Conservation (phyloP, 2,888 invertebrate species). For the Esperia sulphurella region DNA sequence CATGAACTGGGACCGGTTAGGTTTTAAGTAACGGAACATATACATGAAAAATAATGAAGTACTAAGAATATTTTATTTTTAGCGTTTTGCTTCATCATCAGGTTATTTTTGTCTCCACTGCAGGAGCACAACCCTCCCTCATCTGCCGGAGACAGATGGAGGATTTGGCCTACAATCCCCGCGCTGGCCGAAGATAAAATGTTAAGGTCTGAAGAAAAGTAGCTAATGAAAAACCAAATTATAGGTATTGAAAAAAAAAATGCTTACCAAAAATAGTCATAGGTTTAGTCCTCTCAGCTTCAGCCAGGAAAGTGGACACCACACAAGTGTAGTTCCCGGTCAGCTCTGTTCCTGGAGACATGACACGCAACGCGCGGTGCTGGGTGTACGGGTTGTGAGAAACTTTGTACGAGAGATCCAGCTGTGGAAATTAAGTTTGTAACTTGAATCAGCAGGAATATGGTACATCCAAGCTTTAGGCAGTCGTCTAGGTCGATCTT, state of each 20-base stretch:
- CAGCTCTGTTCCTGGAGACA: slow-evolving; percentile 83
- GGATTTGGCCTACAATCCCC: no score
- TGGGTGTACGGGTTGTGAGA: slow-evolving; percentile 83
- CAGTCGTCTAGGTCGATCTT: no score
- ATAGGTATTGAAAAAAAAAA: background rate
- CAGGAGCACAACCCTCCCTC: no score
- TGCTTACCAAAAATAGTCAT: slow-evolving; percentile 84
- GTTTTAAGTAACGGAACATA: no score
- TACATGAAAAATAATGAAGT: no score
- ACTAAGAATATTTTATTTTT: no score
- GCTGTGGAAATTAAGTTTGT: slow-evolving; percentile 32
- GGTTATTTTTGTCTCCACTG: no score
- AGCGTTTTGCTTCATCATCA: no score
- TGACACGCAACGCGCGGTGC: slow-evolving; percentile 84
- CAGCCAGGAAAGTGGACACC: slow-evolving; percentile 84
- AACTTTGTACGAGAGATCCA: slow-evolving; percentile 82
- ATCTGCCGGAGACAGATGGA: no score
- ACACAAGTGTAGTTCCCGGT: slow-evolving; percentile 87
- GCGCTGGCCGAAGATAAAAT: no score
- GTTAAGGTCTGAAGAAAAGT: background rate
- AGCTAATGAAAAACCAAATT: background rate
- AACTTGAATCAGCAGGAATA: background rate
- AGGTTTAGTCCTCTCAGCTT: slow-evolving; percentile 81
- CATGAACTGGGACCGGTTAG: no score
- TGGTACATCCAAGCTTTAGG: no score